A percentile compares a stretch with the other conserved stretches of the same genome.
Conservation (phyloP, 1,140 invertebrate species). For the Bilobella aurantiaca region DNA sequence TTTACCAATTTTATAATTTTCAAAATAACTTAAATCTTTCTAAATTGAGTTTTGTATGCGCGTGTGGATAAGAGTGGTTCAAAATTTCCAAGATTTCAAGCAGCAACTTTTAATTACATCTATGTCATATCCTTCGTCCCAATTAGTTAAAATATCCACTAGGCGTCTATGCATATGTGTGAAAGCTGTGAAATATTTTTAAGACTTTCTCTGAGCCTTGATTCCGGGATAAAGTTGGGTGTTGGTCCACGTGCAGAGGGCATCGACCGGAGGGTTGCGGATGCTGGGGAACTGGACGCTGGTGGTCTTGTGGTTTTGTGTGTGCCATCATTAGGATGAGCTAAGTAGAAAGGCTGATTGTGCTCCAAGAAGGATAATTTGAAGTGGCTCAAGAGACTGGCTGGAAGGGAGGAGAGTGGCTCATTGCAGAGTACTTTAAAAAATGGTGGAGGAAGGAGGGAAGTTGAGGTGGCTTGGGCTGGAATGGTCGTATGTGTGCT, state of each 20-base stretch:
- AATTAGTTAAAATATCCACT: too few relatives aligned
- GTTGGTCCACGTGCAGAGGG: not conserved
- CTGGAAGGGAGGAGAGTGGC: not conserved
- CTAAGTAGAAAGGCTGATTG: conserved; percentile 3
- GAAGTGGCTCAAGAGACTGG: not conserved
- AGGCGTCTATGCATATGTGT: too few relatives aligned
- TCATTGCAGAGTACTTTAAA: not conserved
- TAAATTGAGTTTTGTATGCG: too few relatives aligned
- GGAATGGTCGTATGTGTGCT: not conserved
- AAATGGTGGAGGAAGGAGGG: not conserved
- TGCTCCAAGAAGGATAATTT: not conserved
- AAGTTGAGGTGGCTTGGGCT: not conserved
- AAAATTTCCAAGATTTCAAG: too few relatives aligned
- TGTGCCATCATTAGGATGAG: not conserved
- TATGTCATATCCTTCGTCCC: too few relatives aligned
- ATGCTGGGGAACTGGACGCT: not conserved
- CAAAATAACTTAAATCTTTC: too few relatives aligned
- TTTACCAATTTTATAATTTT: too few relatives aligned
- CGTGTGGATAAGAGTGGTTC: too few relatives aligned
- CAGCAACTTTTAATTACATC: too few relatives aligned
- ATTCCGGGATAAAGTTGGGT: not conserved
- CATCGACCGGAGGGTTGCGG: not conserved
- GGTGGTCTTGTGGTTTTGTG: not conserved
- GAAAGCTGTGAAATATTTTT: too few relatives aligned
- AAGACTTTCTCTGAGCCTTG: too few relatives aligned